Evolutionary conservation across 37 sponge, comb jelly and placozoan species (phyloP), one percentile per base, ranked within the genome.

Genomic region (Diacarnus erythraeanus): DNA sequence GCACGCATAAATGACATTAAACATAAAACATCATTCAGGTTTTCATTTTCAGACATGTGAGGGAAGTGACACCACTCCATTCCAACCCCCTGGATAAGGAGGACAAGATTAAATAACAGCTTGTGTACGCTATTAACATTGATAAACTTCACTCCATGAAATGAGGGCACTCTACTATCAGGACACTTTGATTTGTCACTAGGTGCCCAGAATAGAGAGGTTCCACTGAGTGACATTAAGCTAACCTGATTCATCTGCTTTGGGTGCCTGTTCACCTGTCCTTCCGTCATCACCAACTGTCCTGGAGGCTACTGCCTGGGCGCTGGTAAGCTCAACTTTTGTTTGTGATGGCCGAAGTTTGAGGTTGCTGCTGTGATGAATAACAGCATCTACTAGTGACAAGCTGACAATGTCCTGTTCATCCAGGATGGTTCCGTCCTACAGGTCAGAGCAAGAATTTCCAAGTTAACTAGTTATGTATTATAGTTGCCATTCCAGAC

Each of bases 331-430:
- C 82, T 81, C 82, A 47, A 73, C 43, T 33, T 63, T 73, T 2
- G 82, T 81, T 56, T 81, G 73, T n/a, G 82, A 64, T 64, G 82
- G 64, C 2, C 82, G 43, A 2, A 69, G 71, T 30, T n/a, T 60
- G 12, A 68, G 59, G 42, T 23, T 47, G 65, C 71, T 70, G 80
- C 54, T 66, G 63, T 72, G 61, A 47, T 75, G 87, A 4, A 80
- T 54, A 2, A 94, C 88, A 29, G 94, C 94, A 70, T 90, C 94
- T 34, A 94, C 76, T 58, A 94, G 83, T n/a, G 88, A 87, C 31
- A 94, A 71, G 12, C 77, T 75, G 27, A 79, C 78, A 2, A 87
- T 51, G 36, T 84, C 81, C 57, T 84, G 81, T 36, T 88, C 93
- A 66, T 90, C 90, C 57, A 90, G 34, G 15, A 89, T 42, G 20